A percentile compares a stretch with the other conserved stretches of the same genome.
Evolutionary conservation across 2,888 invertebrate genomes (phyloP).

Genomic region (Saturnia pavonia): DNA sequence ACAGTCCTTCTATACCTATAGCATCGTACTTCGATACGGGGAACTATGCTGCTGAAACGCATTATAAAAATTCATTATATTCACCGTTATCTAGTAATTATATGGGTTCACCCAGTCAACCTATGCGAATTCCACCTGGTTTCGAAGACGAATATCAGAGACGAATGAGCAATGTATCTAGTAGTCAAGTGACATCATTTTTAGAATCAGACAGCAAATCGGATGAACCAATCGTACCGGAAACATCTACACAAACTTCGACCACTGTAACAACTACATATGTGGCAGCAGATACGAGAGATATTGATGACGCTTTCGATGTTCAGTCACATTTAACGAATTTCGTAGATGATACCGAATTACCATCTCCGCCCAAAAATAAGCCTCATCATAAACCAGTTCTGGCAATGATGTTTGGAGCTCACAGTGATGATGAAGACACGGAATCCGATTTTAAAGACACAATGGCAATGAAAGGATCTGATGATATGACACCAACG

Average conservation of each 20-base stretch:
- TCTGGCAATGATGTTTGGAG: slow-evolving; percentile 13
- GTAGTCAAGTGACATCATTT: slow-evolving; percentile 23
- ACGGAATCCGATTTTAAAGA: neutral
- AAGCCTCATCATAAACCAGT: slow-evolving; percentile 5
- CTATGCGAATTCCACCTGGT: slow-evolving; percentile 61
- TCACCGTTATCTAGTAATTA: slow-evolving; percentile 40
- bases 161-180: slow-evolving; percentile 35
- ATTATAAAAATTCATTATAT: slow-evolving; percentile 59
- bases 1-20: slow-evolving; percentile 56
- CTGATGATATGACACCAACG: neutral
- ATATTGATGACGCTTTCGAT: slow-evolving; percentile 29
- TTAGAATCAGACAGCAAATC: slow-evolving; percentile 23
- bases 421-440: slow-evolving; percentile 12
- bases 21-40: slow-evolving; percentile 76
- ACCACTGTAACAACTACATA: slow-evolving; percentile 37
- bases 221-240: slow-evolving; percentile 42
- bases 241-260: slow-evolving; percentile 53
- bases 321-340: slow-evolving; percentile 31
- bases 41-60: slow-evolving; percentile 70
- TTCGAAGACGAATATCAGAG: slow-evolving; percentile 64
- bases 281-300: slow-evolving; percentile 14
- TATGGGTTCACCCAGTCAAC: slow-evolving; percentile 31
- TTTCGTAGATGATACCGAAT: slow-evolving; percentile 26
- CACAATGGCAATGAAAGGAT: slow-evolving; percentile 5
- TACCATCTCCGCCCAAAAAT: neutral